Conservation (phyloP, 1,140 invertebrate species). For the Diprion similis region DNA sequence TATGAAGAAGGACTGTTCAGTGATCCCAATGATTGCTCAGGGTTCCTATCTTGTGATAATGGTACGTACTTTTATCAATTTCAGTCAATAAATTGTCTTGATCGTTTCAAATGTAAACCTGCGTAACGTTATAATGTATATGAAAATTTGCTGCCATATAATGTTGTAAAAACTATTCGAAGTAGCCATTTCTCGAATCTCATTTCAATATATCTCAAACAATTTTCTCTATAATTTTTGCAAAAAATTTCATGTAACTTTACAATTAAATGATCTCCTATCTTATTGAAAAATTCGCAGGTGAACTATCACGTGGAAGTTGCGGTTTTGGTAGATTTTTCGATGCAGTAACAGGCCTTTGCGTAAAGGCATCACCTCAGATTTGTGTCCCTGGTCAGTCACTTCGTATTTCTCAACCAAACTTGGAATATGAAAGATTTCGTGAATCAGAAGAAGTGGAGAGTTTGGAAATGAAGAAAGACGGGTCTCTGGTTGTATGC, state of each 20-base stretch:
- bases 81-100: too few species aligned
- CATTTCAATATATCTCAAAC: neutral
- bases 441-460: conserved; percentile 37
- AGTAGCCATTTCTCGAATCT: too few species aligned
- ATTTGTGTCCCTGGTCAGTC: conserved; percentile 45
- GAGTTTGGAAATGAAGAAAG: conserved; percentile 38
- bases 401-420: conserved; percentile 8
- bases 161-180: too few species aligned
- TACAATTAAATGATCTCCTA: too few species aligned
- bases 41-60: conserved; percentile 72
- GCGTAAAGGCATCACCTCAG: conserved; percentile 40
- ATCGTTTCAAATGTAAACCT: too few species aligned
- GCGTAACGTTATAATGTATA: too few species aligned
- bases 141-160: too few species aligned
- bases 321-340: conserved; percentile 51
- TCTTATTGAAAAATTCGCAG: conserved; percentile 23
- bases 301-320: conserved; percentile 43
- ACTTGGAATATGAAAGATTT: conserved; percentile 28
- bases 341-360: conserved; percentile 32
- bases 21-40: conserved; percentile 71
- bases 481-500: conserved; percentile 73
- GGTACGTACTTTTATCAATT: conserved; percentile 63
- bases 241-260: neutral
- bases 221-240: neutral
- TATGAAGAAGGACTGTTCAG: conserved; percentile 62